Percentiles rank a stretch among this genome's conserved stretches.
phyloP scores from a whole-genome alignment of 30 jellyfish, hydroid and myxozoan genomes.

The Sanderia malayensis region DNA sequence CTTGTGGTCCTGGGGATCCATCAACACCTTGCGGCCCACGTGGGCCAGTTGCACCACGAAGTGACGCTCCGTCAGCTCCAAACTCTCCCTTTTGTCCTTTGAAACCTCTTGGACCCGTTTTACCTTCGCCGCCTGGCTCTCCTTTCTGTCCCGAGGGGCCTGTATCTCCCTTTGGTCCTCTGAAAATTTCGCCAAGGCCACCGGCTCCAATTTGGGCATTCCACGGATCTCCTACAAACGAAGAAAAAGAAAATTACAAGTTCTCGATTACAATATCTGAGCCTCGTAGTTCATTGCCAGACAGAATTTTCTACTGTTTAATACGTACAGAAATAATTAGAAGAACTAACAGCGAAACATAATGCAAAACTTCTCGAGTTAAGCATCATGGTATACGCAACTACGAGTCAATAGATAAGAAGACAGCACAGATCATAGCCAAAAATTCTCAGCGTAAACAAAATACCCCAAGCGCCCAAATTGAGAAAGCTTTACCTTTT shows the following conservation, averaged over 20 bases:
- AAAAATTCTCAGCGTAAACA: no score
- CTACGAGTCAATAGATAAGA: no score
- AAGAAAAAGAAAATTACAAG: neutral
- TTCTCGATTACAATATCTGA: no score
- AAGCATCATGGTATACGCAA: no score
- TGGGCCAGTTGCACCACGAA: neutral
- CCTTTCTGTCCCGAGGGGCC: constrained; percentile 77
- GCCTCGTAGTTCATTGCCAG: no score
- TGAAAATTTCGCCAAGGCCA: constrained; percentile 24
- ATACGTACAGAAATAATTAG: no score
- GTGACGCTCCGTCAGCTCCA: neutral
- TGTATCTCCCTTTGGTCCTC: constrained; percentile 56
- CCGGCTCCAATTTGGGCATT: neutral
- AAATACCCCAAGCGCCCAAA: no score
- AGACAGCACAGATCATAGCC: no score
- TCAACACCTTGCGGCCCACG: neutral
- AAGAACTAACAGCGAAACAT: no score
- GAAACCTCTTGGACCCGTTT: constrained; percentile 45
- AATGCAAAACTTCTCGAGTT: no score
- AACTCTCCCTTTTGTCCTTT: neutral
- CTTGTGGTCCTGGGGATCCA: neutral
- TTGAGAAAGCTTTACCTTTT: no score
- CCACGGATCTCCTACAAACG: constrained; percentile 12
- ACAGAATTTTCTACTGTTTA: no score
- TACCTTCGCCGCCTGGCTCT: constrained; percentile 81